Base-by-base conservation (phyloP, 2,888 invertebrate genomes). In the Drosophila siamana region DNA sequence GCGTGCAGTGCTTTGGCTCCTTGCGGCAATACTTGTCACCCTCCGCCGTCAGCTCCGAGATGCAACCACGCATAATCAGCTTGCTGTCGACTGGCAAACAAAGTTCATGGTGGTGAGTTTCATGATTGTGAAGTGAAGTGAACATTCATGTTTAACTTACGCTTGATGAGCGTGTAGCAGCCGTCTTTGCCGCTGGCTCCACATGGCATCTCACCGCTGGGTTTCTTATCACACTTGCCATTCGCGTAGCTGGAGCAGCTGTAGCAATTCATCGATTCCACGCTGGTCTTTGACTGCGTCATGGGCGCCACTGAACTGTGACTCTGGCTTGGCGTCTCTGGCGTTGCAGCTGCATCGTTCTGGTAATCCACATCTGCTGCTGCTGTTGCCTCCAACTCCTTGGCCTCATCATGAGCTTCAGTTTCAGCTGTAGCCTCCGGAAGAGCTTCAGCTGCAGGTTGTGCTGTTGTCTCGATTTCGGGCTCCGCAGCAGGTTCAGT, bases 61-160 rank as follows among this genome's bases (percentile, higher is more conserved):
- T 54, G 59, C 91, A 91, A 13, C 91, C 91, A 0, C 91, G 88
- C 36, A 62, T 76, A 0, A 89, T 82, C 1, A 73, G 52, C 50
- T 81, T 89, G 0, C 69, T 67, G 16, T 85, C 77, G 9, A 46
- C 90, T 89, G 30, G 15, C 9, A 13, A 41, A 30, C 13, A 9
- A 0, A 13, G 2, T n/a, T n/a, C n/a, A n/a, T 5, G 1, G 9
- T 52, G 28, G 13, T 9, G 4, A 19, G 4, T 33, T 33, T 13
- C 15, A 11, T 7, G 30, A 30, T 30, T 30, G 9, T 11, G n/a
- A n/a, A n/a, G 11, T 3, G 3, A 1, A 19, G 19, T 4, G 5
- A 15, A 15, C 13, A 26, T 1, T 51, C 3, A 11, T 0, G 19
- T 9, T 41, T 3, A n/a, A 69, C 85, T 60, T 56, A 89, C 89